A percentile compares a stretch with the other conserved stretches of the same genome.
These are phyloP conservation scores for Batillaria attramentaria DNA, from an alignment of 1,140 invertebrate species.

Conservation along the genomic window DNA sequence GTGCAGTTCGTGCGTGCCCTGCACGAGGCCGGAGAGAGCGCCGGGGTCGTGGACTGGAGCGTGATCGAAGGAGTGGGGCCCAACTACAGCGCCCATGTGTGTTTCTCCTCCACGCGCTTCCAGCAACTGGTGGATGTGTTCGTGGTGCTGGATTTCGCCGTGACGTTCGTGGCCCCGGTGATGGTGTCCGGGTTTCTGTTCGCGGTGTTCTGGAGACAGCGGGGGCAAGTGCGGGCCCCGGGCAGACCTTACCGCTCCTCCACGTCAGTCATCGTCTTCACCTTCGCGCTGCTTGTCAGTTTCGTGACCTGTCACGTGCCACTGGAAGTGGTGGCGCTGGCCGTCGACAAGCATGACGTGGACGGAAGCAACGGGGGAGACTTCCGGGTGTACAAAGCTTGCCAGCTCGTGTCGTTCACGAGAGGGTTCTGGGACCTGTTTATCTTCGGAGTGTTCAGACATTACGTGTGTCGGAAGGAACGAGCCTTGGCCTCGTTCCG, in stretches of 20 bases:
- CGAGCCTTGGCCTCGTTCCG: constrained; percentile 44
- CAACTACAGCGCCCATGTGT: constrained; percentile 34
- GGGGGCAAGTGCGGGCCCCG: constrained; percentile 32
- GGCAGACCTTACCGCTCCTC: constrained; percentile 47
- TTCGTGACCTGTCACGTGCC: constrained; percentile 50
- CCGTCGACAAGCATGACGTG: neutral
- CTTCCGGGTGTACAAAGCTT: constrained; percentile 33
- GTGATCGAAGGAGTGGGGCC: neutral
- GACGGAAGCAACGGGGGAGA: constrained; percentile 31
- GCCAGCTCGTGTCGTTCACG: constrained; percentile 45
- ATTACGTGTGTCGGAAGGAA: constrained; percentile 57
- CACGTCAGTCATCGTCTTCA: constrained; percentile 53
- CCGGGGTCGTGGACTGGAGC: neutral
- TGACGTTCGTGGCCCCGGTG: constrained; percentile 49
- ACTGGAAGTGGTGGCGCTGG: constrained; percentile 44
- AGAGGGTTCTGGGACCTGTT: constrained; percentile 58
- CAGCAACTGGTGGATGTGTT: constrained; percentile 47
- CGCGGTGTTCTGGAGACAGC: constrained; percentile 30
- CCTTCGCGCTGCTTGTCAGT: constrained; percentile 46
- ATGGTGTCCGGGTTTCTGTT: constrained; percentile 31
- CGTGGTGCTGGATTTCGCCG: constrained; percentile 46
- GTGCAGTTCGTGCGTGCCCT: neutral
- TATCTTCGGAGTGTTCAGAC: constrained; percentile 56
- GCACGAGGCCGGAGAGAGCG: neutral
- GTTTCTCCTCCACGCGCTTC: constrained; percentile 48